Evolutionary conservation across 1,140 invertebrate genomes (phyloP).

Genomic region (Zaprionus kolodkinae): DNA sequence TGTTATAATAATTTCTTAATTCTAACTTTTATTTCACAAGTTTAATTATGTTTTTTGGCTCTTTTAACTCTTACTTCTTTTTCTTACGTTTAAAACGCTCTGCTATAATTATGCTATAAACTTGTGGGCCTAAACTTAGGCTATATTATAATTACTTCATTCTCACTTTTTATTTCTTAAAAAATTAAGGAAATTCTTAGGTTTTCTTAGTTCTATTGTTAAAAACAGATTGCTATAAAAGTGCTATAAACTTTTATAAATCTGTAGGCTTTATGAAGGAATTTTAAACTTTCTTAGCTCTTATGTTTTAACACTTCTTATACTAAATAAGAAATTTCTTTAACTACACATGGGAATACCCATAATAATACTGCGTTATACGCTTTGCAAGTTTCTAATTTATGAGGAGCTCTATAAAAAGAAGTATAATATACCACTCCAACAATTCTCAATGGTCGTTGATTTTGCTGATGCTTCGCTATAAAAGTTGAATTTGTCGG

Average conservation of each 20-base stretch:
- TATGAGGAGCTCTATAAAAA: slow-evolving; percentile 7
- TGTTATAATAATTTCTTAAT: not conserved
- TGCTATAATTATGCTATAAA: not conserved
- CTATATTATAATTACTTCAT: not conserved
- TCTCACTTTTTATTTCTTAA: not conserved
- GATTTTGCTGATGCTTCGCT: not conserved
- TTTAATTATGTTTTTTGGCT: not conserved
- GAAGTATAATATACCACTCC: not conserved
- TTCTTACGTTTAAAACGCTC: not conserved
- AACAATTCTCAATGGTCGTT: not conserved
- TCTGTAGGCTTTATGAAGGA: too few species aligned
- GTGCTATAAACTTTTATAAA: slow-evolving; percentile 4
- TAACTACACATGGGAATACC: slow-evolving; percentile 7
- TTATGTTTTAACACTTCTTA: not conserved
- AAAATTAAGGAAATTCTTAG: not conserved
- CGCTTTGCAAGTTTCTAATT: slow-evolving; percentile 9
- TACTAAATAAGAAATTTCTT: not conserved
- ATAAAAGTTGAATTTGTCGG: not conserved
- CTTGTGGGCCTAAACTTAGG: not conserved
- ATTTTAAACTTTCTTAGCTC: not conserved
- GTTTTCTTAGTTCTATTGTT: not conserved
- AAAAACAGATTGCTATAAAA: not conserved
- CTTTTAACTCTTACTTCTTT: not conserved
- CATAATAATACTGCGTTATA: not conserved
- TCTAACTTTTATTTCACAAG: not conserved